phyloP scores from a whole-genome alignment of 1,140 invertebrate species.

The Brachionus rubens region DNA sequence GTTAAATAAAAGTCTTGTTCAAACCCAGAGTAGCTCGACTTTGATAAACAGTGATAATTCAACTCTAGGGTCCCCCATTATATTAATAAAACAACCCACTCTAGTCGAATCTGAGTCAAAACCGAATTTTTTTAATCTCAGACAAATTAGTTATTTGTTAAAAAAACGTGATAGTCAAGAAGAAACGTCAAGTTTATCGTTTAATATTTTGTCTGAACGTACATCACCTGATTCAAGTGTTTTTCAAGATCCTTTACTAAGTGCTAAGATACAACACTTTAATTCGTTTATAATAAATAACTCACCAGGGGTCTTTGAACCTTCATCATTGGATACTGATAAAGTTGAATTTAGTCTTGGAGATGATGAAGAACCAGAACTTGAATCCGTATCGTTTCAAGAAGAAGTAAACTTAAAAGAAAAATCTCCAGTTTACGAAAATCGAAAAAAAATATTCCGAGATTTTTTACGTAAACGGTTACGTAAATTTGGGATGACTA shows the following conservation, averaged over 20 bases:
- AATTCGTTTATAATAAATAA: neutral
- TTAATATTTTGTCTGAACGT: neutral
- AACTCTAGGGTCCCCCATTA: neutral
- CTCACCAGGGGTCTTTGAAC: neutral
- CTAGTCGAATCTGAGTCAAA: neutral
- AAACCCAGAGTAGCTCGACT: neutral
- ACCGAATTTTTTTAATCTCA: neutral
- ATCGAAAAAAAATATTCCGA: slow-evolving; percentile 13
- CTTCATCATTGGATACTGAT: neutral
- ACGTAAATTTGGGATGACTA: slow-evolving; percentile 14
- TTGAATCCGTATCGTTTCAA: neutral
- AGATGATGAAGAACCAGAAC: neutral
- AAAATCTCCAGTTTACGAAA: neutral
- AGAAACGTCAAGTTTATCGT: neutral
- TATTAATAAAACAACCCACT: neutral
- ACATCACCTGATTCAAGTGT: neutral
- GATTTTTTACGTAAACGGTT: slow-evolving; percentile 29
- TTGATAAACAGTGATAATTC: slow-evolving; percentile 1
- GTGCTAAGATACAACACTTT: neutral
- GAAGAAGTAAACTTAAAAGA: neutral
- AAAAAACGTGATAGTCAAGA: neutral
- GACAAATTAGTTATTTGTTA: slow-evolving; percentile 17
- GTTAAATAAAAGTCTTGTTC: neutral
- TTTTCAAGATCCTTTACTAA: neutral
- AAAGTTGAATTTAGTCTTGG: neutral